Conservation (phyloP, 2,888 invertebrate genomes). For the Lasioglossum vierecki region DNA sequence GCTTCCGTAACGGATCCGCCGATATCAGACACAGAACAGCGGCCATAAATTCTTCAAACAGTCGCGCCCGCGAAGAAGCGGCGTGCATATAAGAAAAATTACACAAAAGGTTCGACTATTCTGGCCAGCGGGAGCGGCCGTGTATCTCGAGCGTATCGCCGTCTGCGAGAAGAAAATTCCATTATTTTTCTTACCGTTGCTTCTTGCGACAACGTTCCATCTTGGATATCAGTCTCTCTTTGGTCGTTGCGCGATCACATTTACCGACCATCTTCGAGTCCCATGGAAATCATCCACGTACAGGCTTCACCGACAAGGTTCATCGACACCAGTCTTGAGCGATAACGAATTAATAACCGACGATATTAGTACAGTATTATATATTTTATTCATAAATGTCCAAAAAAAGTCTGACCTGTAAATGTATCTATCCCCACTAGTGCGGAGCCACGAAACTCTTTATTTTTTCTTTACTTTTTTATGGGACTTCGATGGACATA, state of each 20-base stretch:
- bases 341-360: too few relatives aligned
- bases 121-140: not conserved
- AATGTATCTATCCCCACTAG: too few relatives aligned
- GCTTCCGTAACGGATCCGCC: not conserved
- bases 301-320: too few relatives aligned
- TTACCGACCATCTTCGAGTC: not conserved
- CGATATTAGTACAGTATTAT: too few relatives aligned
- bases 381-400: too few relatives aligned
- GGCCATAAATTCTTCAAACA: slow-evolving; percentile 2
- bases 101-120: slow-evolving; percentile 30
- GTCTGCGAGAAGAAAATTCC: slow-evolving; percentile 25
- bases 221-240: slow-evolving; percentile 40
- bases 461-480: too few relatives aligned
- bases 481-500: too few relatives aligned
- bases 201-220: slow-evolving; percentile 39
- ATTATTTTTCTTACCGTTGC: slow-evolving; percentile 26
- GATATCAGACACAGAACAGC: not conserved
- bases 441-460: too few relatives aligned
- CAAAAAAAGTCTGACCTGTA: too few relatives aligned
- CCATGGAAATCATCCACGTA: not conserved
- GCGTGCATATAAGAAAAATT: not conserved
- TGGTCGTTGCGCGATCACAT: slow-evolving; percentile 29
- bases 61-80: not conserved
- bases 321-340: too few relatives aligned
- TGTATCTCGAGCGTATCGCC: slow-evolving; percentile 28